Conservation (phyloP, 1,140 invertebrate genomes). For the Riptortus pedestris region DNA sequence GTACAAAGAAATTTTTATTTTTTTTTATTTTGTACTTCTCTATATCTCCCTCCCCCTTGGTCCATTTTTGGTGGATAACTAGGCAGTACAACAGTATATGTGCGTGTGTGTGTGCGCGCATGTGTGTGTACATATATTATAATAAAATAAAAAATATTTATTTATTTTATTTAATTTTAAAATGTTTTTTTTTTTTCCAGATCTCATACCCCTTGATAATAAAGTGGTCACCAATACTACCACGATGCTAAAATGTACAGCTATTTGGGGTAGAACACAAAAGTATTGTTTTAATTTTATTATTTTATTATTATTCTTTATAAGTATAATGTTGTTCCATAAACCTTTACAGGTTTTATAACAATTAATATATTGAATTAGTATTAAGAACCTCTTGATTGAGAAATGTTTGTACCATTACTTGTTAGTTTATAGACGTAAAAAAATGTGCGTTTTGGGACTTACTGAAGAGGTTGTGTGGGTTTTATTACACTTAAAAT, state of each 20-base stretch:
- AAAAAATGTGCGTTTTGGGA: too few relatives aligned
- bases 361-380: neutral
- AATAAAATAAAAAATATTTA: neutral
- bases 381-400: neutral
- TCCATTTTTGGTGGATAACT: neutral
- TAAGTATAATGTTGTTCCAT: neutral
- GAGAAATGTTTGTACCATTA: neutral
- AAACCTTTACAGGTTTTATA: neutral
- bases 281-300: neutral
- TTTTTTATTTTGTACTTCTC: too few relatives aligned
- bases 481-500: too few relatives aligned
- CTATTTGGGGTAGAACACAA: neutral
- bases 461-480: too few relatives aligned
- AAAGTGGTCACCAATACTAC: conserved; percentile 1
- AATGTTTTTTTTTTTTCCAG: neutral
- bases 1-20: too few relatives aligned
- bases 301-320: neutral
- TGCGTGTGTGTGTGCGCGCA: neutral
- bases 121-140: neutral
- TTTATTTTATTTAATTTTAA: neutral
- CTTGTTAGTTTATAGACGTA: too few relatives aligned
- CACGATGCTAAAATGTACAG: neutral
- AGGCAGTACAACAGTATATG: neutral
- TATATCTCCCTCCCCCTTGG: too few relatives aligned
- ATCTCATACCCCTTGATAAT: neutral